A percentile compares a stretch with the other conserved stretches of the same genome.
phyloP scores from a whole-genome alignment of 2,113 vertebrate species.

The Dasyprocta punctata region DNA sequence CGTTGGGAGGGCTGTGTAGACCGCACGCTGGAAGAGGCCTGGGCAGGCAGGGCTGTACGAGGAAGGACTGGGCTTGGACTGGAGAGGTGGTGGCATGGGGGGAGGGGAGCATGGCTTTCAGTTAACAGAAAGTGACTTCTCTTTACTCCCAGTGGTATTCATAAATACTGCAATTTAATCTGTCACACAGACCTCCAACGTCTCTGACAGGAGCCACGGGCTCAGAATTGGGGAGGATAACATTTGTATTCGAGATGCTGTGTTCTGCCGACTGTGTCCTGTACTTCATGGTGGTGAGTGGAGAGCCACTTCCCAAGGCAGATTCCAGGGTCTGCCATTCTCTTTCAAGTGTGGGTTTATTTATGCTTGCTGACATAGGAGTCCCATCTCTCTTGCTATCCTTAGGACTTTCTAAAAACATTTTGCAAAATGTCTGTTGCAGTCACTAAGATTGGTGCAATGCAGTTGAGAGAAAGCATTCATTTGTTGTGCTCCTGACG shows the following conservation, averaged over 20 bases:
- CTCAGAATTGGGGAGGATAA: constrained; percentile 94
- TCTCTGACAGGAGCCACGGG: constrained; percentile 91
- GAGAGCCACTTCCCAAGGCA: constrained; percentile 33
- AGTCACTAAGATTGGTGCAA: background rate
- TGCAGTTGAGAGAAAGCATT: background rate
- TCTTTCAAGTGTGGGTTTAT: constrained; percentile 34
- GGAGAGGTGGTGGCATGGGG: too few relatives aligned
- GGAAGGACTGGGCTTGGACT: background rate
- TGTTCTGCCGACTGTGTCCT: constrained; percentile 95
- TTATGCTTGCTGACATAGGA: background rate
- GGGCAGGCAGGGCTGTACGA: background rate
- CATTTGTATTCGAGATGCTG: constrained; percentile 96
- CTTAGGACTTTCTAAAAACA: background rate
- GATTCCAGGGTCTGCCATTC: background rate
- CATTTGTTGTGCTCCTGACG: background rate
- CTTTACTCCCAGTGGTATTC: constrained; percentile 64
- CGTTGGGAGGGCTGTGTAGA: background rate
- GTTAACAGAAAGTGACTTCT: constrained; percentile 8
- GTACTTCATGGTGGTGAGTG: constrained; percentile 99
- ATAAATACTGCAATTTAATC: constrained; percentile 65
- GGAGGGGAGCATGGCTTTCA: constrained; percentile 52
- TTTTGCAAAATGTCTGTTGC: background rate
- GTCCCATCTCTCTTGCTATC: background rate
- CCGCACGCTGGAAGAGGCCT: background rate
- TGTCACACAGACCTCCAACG: constrained; percentile 90